Evolutionary conservation across 2,888 invertebrate genomes (phyloP).

Genomic region (Caenorhabditis doughertyi): DNA sequence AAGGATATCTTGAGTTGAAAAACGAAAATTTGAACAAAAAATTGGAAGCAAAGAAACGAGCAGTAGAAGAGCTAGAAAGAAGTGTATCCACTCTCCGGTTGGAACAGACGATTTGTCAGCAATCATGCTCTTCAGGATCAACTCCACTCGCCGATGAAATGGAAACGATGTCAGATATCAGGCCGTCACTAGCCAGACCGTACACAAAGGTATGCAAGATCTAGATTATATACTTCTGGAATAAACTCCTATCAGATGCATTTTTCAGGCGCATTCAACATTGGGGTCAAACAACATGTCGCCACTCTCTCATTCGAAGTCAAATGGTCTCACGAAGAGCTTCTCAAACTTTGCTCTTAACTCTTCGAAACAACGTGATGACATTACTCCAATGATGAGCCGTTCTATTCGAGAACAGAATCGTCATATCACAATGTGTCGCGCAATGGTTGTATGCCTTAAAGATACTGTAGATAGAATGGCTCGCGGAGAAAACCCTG

Average conservation of each 20-base stretch:
- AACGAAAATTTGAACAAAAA: constrained; percentile 69
- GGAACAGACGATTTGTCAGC: constrained; percentile 70
- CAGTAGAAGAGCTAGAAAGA: constrained; percentile 65
- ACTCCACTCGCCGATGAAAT: constrained; percentile 73
- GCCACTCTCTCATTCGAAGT: constrained; percentile 60
- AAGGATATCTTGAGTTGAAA: constrained; percentile 68
- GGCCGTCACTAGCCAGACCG: constrained; percentile 54
- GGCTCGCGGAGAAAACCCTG: constrained; percentile 60
- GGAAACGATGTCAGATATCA: constrained; percentile 65
- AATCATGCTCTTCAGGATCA: constrained; percentile 75
- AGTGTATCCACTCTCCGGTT: constrained; percentile 65
- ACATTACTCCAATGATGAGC: constrained; percentile 69
- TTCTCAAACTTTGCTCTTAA: constrained; percentile 70
- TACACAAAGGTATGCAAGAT: constrained; percentile 59
- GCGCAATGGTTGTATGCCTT: constrained; percentile 63
- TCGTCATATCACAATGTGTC: constrained; percentile 58
- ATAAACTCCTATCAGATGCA: too few species aligned
- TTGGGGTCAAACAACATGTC: constrained; percentile 54
- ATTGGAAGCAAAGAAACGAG: constrained; percentile 68
- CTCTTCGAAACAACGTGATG: constrained; percentile 58
- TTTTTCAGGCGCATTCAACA: constrained; percentile 56
- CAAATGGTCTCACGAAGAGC: constrained; percentile 66
- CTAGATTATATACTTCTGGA: background rate
- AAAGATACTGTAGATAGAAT: constrained; percentile 60
- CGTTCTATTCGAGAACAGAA: constrained; percentile 61